Evolutionary conservation across 2,797 vertebrate genomes (phyloP).

Genomic region (Cryptoprocta ferox): DNA sequence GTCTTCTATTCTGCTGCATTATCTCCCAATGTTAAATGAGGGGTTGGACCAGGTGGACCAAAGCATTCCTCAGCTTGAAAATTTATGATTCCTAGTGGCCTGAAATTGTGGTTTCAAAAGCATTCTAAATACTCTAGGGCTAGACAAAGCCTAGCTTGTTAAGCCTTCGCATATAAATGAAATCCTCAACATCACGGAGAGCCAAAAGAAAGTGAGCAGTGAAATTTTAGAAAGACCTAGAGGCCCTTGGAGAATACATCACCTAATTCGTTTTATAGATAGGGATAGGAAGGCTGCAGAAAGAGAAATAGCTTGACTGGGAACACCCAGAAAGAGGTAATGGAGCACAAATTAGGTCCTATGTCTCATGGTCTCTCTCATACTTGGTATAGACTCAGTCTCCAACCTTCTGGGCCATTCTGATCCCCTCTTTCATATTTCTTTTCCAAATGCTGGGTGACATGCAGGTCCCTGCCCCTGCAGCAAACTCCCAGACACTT

Average conservation of each 20-base stretch:
- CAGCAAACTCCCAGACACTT: background rate
- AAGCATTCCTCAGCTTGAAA: constrained; percentile 43
- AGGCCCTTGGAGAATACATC: background rate
- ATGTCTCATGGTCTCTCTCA: background rate
- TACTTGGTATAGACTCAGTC: background rate
- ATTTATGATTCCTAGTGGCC: background rate
- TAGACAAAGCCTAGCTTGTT: constrained; percentile 5
- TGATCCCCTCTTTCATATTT: background rate
- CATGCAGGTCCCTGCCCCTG: background rate
- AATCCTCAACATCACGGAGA: constrained; percentile 37
- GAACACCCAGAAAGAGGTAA: constrained; percentile 21
- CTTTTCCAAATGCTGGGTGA: background rate
- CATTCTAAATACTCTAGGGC: constrained; percentile 42
- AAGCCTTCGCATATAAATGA: constrained; percentile 43
- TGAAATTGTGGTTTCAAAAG: constrained; percentile 40
- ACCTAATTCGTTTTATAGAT: background rate
- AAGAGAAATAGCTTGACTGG: background rate
- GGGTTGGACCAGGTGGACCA: background rate
- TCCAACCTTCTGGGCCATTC: background rate
- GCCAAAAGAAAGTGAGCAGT: background rate
- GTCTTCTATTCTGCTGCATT: constrained; percentile 21
- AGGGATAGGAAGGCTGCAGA: background rate
- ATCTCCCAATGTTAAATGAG: constrained; percentile 9
- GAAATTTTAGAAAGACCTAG: constrained; percentile 31
- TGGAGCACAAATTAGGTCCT: background rate